phyloP scores from a whole-genome alignment of 2,797 vertebrate genomes.

The Manis crassicaudata region DNA sequence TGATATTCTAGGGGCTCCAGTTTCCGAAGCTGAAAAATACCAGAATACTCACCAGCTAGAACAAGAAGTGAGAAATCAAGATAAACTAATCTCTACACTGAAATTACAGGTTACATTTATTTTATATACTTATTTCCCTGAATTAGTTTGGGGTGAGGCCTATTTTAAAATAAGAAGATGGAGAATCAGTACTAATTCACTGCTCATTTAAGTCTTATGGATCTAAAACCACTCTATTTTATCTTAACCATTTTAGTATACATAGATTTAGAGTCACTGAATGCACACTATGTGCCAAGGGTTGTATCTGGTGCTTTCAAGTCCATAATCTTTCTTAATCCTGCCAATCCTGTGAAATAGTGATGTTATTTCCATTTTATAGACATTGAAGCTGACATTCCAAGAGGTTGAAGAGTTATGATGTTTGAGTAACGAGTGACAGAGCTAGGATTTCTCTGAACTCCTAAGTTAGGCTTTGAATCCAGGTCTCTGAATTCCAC shows the following conservation, averaged over 20 bases:
- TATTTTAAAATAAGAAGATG: slow-evolving; percentile 58
- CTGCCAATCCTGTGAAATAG: background rate
- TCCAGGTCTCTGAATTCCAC: background rate
- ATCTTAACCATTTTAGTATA: slow-evolving; percentile 37
- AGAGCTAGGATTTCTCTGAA: slow-evolving; percentile 35
- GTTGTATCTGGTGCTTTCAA: background rate
- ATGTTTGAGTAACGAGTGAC: background rate
- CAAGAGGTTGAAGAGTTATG: slow-evolving; percentile 21
- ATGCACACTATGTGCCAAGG: background rate
- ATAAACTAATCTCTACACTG: slow-evolving; percentile 77
- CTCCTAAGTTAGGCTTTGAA: slow-evolving; percentile 29
- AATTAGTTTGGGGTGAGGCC: slow-evolving; percentile 14
- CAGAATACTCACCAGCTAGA: slow-evolving; percentile 77
- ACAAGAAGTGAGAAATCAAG: slow-evolving; percentile 77
- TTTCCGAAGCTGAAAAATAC: slow-evolving; percentile 79
- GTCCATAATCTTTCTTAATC: slow-evolving; percentile 15
- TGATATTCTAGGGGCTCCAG: slow-evolving; percentile 76
- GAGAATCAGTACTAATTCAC: slow-evolving; percentile 54
- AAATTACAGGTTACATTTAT: slow-evolving; percentile 78
- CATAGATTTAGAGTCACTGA: background rate
- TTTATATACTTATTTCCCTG: slow-evolving; percentile 47
- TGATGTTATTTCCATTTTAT: background rate
- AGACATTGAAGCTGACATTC: slow-evolving; percentile 36
- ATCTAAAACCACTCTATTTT: slow-evolving; percentile 51
- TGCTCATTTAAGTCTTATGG: slow-evolving; percentile 8